Base-by-base conservation (phyloP, 1,140 invertebrate genomes). In the Mya arenaria region DNA sequence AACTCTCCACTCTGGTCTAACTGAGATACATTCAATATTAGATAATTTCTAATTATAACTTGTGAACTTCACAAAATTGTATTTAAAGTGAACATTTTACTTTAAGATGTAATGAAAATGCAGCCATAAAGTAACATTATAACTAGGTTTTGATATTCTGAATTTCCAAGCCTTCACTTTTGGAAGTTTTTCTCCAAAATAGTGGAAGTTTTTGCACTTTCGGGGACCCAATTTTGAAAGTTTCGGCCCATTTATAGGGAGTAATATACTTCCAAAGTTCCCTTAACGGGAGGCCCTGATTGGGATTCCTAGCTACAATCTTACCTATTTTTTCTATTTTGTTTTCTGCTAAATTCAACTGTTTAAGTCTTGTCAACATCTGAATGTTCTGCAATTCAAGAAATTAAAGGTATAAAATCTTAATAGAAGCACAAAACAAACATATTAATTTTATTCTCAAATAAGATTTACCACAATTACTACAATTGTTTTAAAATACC, bases 291-390 rank as follows among this genome's bases (percentile, higher is more conserved):
- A 10, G 10, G 41, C 10, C 10, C 10, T 44, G 10, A 10, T 44
- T 19, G 10, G 41, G 19, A 10, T 44, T 44, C 10, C 19, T 19
- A 10, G 10, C 10, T 44, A 10, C 19, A 10, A 48, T 13, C 83
- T 89, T 87, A 92, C 92, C 92, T 80, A 93, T 92, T 88, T 88
- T 89, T 28, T 88, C 82, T 65, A 93, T 93, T 36, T 84, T 83
- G 78, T 93, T 93, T 84, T 90, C 90, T 66, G 92, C 92, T 55
- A 93, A 75, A 84, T 93, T 93, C 34, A 93, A 72, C 68, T 92
- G 88, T 68, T 75, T 87, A 63, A 93, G 83, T 63, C 90, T 85
- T 34, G 56, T 83, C n/a, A 92, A 68, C 17, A 74, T 80, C n/a
- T 82, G 69, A 30, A 92, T 75, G 82, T 91, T 91, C 92, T 93